Evolutionary conservation across 2,797 vertebrate genomes (phyloP).

Genomic region (Coregonus suidteri): DNA sequence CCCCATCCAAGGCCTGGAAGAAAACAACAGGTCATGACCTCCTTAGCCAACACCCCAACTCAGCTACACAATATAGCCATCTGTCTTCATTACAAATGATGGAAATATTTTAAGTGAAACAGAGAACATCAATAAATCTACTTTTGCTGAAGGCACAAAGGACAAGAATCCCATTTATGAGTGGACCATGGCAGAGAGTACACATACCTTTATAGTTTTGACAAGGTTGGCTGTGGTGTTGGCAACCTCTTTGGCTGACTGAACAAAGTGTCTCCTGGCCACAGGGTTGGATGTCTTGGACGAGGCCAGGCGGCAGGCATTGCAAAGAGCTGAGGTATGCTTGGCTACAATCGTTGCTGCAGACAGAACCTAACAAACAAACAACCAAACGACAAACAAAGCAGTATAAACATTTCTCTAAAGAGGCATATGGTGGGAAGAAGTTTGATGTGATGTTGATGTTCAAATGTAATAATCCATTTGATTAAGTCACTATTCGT

Average conservation of each 20-base stretch:
- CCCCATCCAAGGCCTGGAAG: constrained; percentile 88
- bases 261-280: constrained; percentile 96
- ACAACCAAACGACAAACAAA: constrained; percentile 10
- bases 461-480: constrained; percentile 33
- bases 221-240: constrained; percentile 99
- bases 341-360: constrained; percentile 98
- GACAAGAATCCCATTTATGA: constrained; percentile 3
- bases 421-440: background rate
- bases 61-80: background rate
- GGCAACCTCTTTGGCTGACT: constrained; percentile 98
- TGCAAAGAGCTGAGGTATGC: constrained; percentile 96
- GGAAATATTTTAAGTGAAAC: background rate
- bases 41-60: background rate
- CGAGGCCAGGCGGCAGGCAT: constrained; percentile 94
- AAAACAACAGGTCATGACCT: background rate
- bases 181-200: constrained; percentile 27
- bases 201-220: constrained; percentile 96
- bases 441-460: constrained; percentile 13
- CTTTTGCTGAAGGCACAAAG: constrained; percentile 7
- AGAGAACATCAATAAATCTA: background rate
- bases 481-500: constrained; percentile 23
- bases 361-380: constrained; percentile 85
- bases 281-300: constrained; percentile 97
- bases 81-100: background rate
- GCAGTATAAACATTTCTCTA: background rate